Base-by-base conservation (phyloP, 2,888 invertebrate genomes). In the Pegoplata infirma region DNA sequence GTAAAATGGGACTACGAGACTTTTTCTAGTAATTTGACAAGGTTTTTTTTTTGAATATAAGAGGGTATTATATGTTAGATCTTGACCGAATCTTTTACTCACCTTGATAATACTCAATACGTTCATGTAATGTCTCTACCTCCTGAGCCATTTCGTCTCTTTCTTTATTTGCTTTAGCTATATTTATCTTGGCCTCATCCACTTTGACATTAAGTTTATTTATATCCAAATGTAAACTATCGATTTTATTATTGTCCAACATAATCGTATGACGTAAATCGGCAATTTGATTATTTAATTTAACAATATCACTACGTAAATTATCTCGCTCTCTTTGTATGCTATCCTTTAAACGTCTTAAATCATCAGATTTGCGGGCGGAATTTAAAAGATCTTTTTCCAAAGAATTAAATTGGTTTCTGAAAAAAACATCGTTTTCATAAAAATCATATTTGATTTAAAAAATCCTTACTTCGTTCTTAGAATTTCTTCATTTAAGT, bases 281-380 rank as follows among this genome's bases (percentile, higher is more conserved):
- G 14, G 82, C 82, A 1, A 86, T 83, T 19, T 79, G 56, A 71
- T 85, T 87, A 25, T 85, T 86, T 25, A 85, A 46, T 68, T 87
- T 88, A 0, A 82, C 72, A 16, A 87, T 82, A 58, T 87, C 85
- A 53, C 85, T 84, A 5, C 86, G 84, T 6, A 88, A 81, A 17
- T 77, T 77, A 51, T 87, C 86, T 6, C 87, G 85, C 68, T 87
- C 88, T 19, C 85, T 84, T 40, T 85, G 85, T 3, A 87, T 64
- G 36, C 83, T 79, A 17, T 87, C 87, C 53, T 86, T 87, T 5
- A 85, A 25, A 5, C 84, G 84, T 14, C 84, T 82, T 8, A 85
- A 58, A 3, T 85, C 85, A 12, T 87, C 85, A 47, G 82, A 82
- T 61, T 84, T 84, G 5, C 84, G 84, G 6, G 83, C 80, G 0